Evolutionary conservation across 2,888 invertebrate genomes (phyloP), one percentile per base, ranked within the genome.

Genomic region (Folsomia manolachei): DNA sequence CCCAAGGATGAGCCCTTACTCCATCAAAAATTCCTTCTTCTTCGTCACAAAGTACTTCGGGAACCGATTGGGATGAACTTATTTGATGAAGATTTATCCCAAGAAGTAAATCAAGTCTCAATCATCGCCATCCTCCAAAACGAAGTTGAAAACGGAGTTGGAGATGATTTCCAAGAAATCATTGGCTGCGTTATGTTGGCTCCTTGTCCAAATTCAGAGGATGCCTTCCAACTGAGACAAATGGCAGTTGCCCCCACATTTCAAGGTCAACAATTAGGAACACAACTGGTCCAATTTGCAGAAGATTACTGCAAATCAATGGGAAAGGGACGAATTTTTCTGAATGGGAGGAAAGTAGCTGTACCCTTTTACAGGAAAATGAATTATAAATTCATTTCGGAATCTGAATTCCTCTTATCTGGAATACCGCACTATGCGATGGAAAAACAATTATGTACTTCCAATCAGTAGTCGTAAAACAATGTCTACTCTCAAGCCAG

Each of bases 341-440:
- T 75, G 14, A 72, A 75, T 27, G 75, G 65, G 18, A 70, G 75
- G 65, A 71, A 61, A 21, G 61, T 63, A n/a, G 75, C 72, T 25
- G 61, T 71, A 14, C 68, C 64, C 21, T 75, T 75, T 61, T 75
- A 75, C 53, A 21, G 24, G 19, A 75, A 75, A 53, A 25, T 26
- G 1, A 72, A 72, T 7, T 75, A 53, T 52, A 27, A 25, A 14
- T 21, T 53, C 27, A 23, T 72, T 18, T 63, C 62, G 19, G 69
- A 75, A 39, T 19, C 63, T n/a, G 75, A 72, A 27, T 75, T 72
- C 56, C 24, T 71, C 1, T 67, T 68, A 24, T 1, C 27, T 27
- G 75, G 75, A 27, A 69, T 75, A 14, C 75, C 75, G 26, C 75
- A 75, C 65, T 72, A 60, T 23, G 66, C 70, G 2, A 23, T 75